phyloP scores from a whole-genome alignment of 2,888 invertebrate species.

The Eupeodes luniger region DNA sequence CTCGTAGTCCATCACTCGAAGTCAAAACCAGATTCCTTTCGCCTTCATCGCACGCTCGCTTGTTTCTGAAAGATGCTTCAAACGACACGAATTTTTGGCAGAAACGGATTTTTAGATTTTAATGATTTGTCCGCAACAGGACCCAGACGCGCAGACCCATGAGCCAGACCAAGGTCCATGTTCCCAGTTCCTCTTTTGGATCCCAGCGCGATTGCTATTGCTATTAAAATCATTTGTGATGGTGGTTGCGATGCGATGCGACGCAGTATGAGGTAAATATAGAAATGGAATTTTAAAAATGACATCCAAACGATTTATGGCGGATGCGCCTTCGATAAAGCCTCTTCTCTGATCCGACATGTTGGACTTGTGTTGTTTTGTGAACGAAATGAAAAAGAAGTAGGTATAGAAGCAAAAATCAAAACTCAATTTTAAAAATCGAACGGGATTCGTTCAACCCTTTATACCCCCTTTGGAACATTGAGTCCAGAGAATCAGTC shows the following conservation, averaged over 20 bases:
- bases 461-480: neutral
- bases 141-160: neutral
- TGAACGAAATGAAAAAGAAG: neutral
- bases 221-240: slow-evolving; percentile 9
- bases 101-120: slow-evolving; percentile 65
- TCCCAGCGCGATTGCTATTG: neutral
- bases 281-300: slow-evolving; percentile 76
- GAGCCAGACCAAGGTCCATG: neutral
- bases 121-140: slow-evolving; percentile 57
- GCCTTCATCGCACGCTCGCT: slow-evolving; percentile 22
- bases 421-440: slow-evolving; percentile 71
- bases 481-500: neutral
- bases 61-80: slow-evolving; percentile 7
- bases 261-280: slow-evolving; percentile 39
- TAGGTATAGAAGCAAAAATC: slow-evolving; percentile 54
- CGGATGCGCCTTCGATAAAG: slow-evolving; percentile 69
- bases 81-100: slow-evolving; percentile 50
- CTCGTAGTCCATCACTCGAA: slow-evolving; percentile 35
- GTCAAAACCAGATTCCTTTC: slow-evolving; percentile 50
- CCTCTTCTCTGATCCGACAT: slow-evolving; percentile 45
- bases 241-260: neutral
- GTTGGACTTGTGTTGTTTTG: slow-evolving; percentile 30
- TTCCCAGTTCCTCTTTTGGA: neutral
- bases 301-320: slow-evolving; percentile 73
- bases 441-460: slow-evolving; percentile 67